These are phyloP conservation scores for Linnaemya vulpina DNA, from an alignment of 2,888 invertebrate genomes.

Conservation along the genomic window DNA sequence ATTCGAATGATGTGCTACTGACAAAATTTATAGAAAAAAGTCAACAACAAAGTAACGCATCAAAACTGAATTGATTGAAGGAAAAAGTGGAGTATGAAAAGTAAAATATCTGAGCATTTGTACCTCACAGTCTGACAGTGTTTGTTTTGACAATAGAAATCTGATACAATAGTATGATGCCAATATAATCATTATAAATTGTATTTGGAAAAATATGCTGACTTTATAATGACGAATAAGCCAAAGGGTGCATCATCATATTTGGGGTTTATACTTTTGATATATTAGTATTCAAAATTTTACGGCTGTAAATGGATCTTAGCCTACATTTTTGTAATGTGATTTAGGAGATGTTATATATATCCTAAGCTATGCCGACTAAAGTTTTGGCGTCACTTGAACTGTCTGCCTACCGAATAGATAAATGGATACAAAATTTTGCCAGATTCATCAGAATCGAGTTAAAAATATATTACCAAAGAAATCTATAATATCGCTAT, in stretches of 20 bases:
- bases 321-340: neutral
- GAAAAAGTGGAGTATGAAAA: constrained; percentile 29
- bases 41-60: constrained; percentile 68
- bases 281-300: neutral
- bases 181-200: constrained; percentile 71
- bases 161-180: constrained; percentile 61
- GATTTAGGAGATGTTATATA: neutral
- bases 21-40: constrained; percentile 62
- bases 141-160: constrained; percentile 72
- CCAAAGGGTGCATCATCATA: neutral
- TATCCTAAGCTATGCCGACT: neutral
- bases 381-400: too few relatives aligned
- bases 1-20: constrained; percentile 73
- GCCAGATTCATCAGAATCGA: too few relatives aligned
- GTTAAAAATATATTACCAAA: too few relatives aligned
- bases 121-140: constrained; percentile 43
- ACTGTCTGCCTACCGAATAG: too few relatives aligned
- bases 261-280: neutral
- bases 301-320: neutral
- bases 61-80: constrained; percentile 73
- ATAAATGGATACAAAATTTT: too few relatives aligned
- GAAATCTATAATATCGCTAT: too few relatives aligned
- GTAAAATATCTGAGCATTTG: constrained; percentile 15
- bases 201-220: constrained; percentile 26
- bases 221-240: constrained; percentile 32